A percentile compares a stretch with the other conserved stretches of the same genome.
Conservation (phyloP, 2,888 invertebrate genomes). For the Pollenia angustigena region DNA sequence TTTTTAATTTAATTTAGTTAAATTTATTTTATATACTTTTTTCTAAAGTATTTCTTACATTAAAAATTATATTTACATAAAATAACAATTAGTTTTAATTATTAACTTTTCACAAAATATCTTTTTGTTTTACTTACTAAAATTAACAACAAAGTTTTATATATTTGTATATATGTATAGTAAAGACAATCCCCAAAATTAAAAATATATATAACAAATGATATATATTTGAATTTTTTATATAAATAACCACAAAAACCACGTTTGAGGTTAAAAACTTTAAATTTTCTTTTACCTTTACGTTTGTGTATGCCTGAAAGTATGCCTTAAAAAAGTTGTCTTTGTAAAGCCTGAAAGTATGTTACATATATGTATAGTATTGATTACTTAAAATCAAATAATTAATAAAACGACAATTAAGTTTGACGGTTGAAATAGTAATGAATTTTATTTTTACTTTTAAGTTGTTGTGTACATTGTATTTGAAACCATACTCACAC, state of each 20-base stretch:
- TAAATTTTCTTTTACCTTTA: too few relatives aligned
- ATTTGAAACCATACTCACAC: too few relatives aligned
- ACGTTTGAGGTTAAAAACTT: conserved; percentile 41
- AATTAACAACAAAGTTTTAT: conserved; percentile 67
- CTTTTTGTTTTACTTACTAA: conserved; percentile 60
- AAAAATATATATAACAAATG: conserved; percentile 28
- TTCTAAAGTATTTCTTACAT: conserved; percentile 28
- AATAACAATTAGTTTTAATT: conserved; percentile 63
- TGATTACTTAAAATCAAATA: too few relatives aligned
- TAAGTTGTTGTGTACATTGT: too few relatives aligned
- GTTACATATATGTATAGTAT: conserved; percentile 21
- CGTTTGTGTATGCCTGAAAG: conserved; percentile 65
- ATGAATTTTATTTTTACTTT: too few relatives aligned
- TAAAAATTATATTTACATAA: conserved; percentile 67
- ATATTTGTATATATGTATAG: conserved; percentile 47
- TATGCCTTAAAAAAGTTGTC: conserved; percentile 71
- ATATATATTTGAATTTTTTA: conserved; percentile 41
- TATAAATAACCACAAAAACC: conserved; percentile 69
- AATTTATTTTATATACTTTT: conserved; percentile 21
- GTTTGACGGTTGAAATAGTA: too few relatives aligned
- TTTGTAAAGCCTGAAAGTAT: conserved; percentile 72
- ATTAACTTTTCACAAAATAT: conserved; percentile 65
- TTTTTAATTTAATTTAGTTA: conserved; percentile 48
- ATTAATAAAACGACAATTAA: too few relatives aligned
- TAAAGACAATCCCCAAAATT: conserved; percentile 58